A percentile compares a stretch with the other conserved stretches of the same genome.
These are phyloP conservation scores for Drosophila pruinosa DNA, from an alignment of 1,140 invertebrate genomes.

Conservation along the genomic window DNA sequence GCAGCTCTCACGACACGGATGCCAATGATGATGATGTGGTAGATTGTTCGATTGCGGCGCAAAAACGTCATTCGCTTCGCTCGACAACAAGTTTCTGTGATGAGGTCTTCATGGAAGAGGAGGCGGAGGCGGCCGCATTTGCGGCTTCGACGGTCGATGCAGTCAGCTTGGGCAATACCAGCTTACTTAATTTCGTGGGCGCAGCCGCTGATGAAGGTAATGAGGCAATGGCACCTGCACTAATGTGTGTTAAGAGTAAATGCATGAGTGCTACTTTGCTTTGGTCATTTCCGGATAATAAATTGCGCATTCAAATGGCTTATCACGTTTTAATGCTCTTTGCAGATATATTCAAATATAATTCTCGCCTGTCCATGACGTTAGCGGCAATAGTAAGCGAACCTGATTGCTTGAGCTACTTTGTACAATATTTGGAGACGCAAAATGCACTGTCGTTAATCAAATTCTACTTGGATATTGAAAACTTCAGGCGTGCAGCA, in stretches of 20 bases:
- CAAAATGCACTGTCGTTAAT: constrained; percentile 85
- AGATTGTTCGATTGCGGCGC: constrained; percentile 43
- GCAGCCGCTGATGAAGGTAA: constrained; percentile 65
- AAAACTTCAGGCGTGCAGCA: constrained; percentile 85
- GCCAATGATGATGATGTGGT: constrained; percentile 52
- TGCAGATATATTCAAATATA: constrained; percentile 73
- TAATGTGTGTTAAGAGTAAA: neutral
- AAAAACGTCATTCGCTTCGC: constrained; percentile 73
- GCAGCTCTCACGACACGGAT: constrained; percentile 57
- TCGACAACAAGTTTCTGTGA: constrained; percentile 82
- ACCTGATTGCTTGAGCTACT: constrained; percentile 88
- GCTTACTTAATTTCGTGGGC: constrained; percentile 46
- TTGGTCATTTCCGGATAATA: constrained; percentile 22
- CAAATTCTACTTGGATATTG: constrained; percentile 89
- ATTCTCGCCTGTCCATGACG: constrained; percentile 84
- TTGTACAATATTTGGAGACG: constrained; percentile 89
- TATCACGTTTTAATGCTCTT: constrained; percentile 23
- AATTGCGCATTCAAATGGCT: constrained; percentile 26
- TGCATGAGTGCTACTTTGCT: neutral
- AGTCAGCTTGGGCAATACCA: constrained; percentile 51
- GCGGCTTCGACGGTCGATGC: constrained; percentile 34
- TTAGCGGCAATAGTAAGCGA: constrained; percentile 87
- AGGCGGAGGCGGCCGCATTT: constrained; percentile 12
- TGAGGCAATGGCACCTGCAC: constrained; percentile 15
- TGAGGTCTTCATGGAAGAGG: constrained; percentile 71